phyloP scores from a whole-genome alignment of 2,888 invertebrate species.

The Lapara coniferarum region DNA sequence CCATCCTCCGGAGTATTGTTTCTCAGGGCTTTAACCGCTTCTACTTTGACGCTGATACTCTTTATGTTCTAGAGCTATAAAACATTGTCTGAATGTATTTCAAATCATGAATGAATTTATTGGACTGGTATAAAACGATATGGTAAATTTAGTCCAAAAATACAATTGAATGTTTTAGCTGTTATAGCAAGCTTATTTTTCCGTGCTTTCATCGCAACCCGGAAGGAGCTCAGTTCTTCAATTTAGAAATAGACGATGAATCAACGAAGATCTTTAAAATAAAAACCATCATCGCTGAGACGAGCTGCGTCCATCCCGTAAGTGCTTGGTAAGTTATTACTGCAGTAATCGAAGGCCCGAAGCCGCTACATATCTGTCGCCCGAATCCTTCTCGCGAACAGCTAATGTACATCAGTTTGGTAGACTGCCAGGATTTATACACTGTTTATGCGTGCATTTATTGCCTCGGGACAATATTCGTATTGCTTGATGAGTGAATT shows the following conservation, averaged over 20 bases:
- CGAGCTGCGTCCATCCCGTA: neutral
- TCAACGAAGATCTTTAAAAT: neutral
- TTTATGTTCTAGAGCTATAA: conserved; percentile 2
- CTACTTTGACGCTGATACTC: conserved; percentile 18
- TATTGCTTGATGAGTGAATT: conserved; percentile 56
- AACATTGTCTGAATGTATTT: conserved; percentile 5
- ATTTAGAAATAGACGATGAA: conserved; percentile 1
- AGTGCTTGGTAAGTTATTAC: conserved; percentile 23
- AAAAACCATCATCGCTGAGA: conserved; percentile 12
- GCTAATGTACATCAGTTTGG: conserved; percentile 53
- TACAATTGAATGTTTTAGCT: neutral
- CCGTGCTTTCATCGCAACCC: neutral
- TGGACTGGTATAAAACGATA: neutral
- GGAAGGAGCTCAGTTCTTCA: neutral
- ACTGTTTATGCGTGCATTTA: conserved; percentile 54
- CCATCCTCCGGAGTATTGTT: conserved; percentile 28
- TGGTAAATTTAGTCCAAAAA: neutral
- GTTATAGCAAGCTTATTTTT: neutral
- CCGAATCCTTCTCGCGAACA: conserved; percentile 42
- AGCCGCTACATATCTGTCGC: conserved; percentile 45
- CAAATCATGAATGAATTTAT: conserved; percentile 11
- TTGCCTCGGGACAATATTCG: conserved; percentile 58
- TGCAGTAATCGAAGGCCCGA: conserved; percentile 30
- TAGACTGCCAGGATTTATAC: conserved; percentile 61
- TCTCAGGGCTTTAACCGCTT: conserved; percentile 14